A percentile compares a stretch with the other conserved stretches of the same genome.
Evolutionary conservation across 2,888 invertebrate genomes (phyloP).

Genomic region (Phragmatobia fuliginosa): DNA sequence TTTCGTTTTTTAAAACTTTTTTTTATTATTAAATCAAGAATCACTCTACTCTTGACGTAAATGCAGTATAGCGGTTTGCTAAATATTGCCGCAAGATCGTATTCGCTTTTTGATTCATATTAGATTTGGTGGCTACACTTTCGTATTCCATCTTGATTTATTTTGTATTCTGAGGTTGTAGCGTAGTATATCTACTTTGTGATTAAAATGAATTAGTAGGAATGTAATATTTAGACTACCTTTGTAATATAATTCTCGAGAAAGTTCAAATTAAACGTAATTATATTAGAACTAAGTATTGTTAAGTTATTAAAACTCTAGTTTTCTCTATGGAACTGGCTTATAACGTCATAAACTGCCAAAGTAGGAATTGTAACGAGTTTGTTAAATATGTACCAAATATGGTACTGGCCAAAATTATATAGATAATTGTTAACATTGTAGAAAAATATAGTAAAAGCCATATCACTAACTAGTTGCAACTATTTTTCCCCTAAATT

Average conservation of each 20-base stretch:
- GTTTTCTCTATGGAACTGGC: neutral
- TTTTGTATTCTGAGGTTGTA: too few species aligned
- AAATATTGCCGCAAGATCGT: too few species aligned
- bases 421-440: neutral
- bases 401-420: neutral
- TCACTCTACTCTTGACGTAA: too few species aligned
- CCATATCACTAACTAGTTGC: neutral
- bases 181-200: neutral
- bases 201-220: slow-evolving; percentile 1
- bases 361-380: neutral
- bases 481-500: too few species aligned
- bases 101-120: too few species aligned
- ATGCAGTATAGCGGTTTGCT: too few species aligned
- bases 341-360: neutral
- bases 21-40: too few species aligned
- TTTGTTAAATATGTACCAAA: neutral
- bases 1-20: too few species aligned
- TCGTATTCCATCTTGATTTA: too few species aligned
- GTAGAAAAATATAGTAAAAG: neutral
- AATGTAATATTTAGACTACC: slow-evolving; percentile 19
- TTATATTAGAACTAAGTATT: slow-evolving; percentile 13
- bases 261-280: slow-evolving; percentile 40
- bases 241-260: slow-evolving; percentile 35
- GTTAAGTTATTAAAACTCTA: neutral
- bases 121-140: too few species aligned